phyloP scores from a whole-genome alignment of 2,888 invertebrate genomes.

The Aphrophora alni region DNA sequence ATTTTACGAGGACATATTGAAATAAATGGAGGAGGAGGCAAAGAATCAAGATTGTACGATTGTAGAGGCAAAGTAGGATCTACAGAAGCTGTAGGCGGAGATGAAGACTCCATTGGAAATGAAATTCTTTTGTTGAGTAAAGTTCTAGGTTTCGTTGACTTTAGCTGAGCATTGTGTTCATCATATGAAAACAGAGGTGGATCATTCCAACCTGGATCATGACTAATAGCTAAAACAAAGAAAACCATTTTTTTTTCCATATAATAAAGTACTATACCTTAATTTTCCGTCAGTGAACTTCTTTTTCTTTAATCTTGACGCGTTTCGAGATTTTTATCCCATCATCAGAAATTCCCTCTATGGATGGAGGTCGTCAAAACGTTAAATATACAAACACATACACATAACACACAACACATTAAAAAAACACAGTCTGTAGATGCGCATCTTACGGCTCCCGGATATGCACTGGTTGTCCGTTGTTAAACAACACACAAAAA shows the following conservation, averaged over 20 bases:
- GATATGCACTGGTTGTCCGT: too few species aligned
- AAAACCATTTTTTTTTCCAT: background rate
- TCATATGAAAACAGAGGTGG: conserved; percentile 63
- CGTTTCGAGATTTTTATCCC: too few species aligned
- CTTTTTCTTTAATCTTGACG: too few species aligned
- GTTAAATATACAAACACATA: too few species aligned
- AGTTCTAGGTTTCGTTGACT: conserved; percentile 58
- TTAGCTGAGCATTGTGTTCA: conserved; percentile 54
- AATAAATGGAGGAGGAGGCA: conserved; percentile 34
- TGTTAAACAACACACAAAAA: too few species aligned
- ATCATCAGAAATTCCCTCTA: too few species aligned
- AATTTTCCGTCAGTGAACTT: too few species aligned
- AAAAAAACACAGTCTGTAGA: too few species aligned
- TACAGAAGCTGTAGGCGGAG: conserved; percentile 45
- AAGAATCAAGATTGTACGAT: conserved; percentile 7
- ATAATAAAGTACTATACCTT: too few species aligned
- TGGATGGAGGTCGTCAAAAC: too few species aligned
- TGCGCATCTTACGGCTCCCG: too few species aligned
- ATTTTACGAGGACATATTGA: background rate
- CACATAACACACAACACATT: too few species aligned
- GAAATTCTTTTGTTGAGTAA: conserved; percentile 64
- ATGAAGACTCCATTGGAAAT: conserved; percentile 53
- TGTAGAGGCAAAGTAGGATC: conserved; percentile 38
- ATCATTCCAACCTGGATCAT: conserved; percentile 66
- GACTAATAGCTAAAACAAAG: background rate